phyloP scores from a whole-genome alignment of 2,797 vertebrate genomes.

The Scolopax bukidnonensis region DNA sequence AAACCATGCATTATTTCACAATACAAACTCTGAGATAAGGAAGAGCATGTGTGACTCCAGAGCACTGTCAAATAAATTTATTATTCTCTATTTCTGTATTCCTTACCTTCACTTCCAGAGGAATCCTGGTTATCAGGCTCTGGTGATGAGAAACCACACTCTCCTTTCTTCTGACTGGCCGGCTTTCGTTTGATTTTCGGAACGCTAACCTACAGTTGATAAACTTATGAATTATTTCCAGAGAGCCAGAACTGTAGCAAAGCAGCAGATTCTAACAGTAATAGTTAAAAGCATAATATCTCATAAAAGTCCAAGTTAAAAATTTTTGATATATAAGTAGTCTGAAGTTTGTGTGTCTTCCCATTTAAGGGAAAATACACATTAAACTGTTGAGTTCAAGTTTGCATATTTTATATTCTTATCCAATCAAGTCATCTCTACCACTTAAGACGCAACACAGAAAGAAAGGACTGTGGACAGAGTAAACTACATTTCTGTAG shows the following conservation, averaged over 20 bases:
- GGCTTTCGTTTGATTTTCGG: slow-evolving; percentile 93
- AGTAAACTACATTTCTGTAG: not conserved
- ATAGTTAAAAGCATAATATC: not conserved
- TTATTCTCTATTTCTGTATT: not conserved
- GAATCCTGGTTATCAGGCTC: slow-evolving; percentile 95
- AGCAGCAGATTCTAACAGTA: not conserved
- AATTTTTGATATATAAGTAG: not conserved
- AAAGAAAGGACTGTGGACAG: not conserved
- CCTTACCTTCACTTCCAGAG: slow-evolving; percentile 93
- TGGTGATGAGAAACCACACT: slow-evolving; percentile 94
- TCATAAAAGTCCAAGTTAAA: not conserved
- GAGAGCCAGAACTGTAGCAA: not conserved
- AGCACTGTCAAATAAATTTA: not conserved
- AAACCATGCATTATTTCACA: not conserved
- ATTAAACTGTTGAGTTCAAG: not conserved
- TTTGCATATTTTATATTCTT: not conserved
- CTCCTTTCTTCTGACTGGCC: slow-evolving; percentile 86
- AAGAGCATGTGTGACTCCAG: not conserved
- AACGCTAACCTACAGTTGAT: slow-evolving; percentile 87
- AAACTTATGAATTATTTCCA: not conserved
- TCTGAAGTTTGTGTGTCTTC: not conserved
- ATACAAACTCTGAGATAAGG: not conserved
- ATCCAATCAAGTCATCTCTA: not conserved
- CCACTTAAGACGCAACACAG: rapidly evolving
- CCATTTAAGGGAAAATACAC: not conserved